Evolutionary conservation across 2,113 vertebrate species (phyloP), one percentile per base, ranked within the genome.

Genomic region (Oryzias melastigma): DNA sequence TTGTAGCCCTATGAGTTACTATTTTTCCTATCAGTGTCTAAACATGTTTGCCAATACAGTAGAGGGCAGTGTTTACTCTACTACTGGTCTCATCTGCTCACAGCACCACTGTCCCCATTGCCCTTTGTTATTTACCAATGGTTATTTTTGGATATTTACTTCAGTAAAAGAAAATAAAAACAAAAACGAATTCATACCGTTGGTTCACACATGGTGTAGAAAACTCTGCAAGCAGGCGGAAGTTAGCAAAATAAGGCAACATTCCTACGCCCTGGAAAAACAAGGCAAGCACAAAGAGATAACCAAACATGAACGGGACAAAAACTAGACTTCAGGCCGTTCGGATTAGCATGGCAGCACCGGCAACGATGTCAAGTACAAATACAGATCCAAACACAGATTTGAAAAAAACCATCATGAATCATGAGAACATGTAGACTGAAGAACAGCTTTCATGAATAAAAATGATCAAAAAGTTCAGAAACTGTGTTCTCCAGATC

Each of bases 201-300:
- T 99, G 97, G 88, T 99, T 99, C 84, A 99, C 96, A 85, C 96
- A 99, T 20, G 97, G 97, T 71, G 95, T 99, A 75, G 97, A 99
- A 84, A 99, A 94, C 87, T 99, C 97, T 50, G 97, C 95, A 56
- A 99, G 93, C 80, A 98, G 93, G 70, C 96, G 97, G 87, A 97
- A 96, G 91, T 98, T 99, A 78, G 94, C 97, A 90, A 98, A 85
- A 87, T 95, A 98, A 75, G 87, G 91, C 92, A 99, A 92, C 76
- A 93, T 82, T 90, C 95, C 94, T 77, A 90, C 62, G 49, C 73
- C 91, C 97, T 99, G 88, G 45, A 93, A 91, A 68, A 85, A 86
- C 63, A 88, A 82, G 68, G 75, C 65, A 71, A 87, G 70, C 80
- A 86, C 44, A 87, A 74, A 87, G 75, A 87, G 64, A 91, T 62